Evolutionary conservation across 2,888 invertebrate species (phyloP).

Genomic region (Eilema depressum): DNA sequence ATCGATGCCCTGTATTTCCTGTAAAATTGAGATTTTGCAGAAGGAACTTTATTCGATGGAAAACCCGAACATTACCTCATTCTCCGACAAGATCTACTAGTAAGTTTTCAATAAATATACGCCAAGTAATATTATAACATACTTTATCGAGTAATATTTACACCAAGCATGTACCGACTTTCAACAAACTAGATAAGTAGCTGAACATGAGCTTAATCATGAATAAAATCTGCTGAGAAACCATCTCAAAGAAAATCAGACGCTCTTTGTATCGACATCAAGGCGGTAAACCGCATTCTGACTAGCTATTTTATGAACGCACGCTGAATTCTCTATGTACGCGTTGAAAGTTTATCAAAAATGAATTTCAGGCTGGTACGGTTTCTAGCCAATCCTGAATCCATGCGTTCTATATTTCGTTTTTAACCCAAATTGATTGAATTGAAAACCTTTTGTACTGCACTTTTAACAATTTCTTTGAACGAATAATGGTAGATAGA

Average conservation of each 20-base stretch:
- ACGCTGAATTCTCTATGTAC: slow-evolving; percentile 16
- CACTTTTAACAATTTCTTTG: too few species aligned
- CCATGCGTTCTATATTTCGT: slow-evolving; percentile 19
- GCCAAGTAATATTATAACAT: neutral
- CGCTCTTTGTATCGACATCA: slow-evolving; percentile 17
- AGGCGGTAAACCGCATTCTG: slow-evolving; percentile 11
- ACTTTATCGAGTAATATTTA: neutral
- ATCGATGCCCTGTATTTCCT: too few species aligned
- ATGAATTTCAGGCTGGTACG: slow-evolving; percentile 13
- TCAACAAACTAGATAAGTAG: slow-evolving; percentile 7
- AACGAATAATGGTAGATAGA: too few species aligned
- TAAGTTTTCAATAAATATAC: neutral
- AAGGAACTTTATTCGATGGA: too few species aligned
- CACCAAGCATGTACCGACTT: neutral
- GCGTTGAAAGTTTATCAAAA: slow-evolving; percentile 19
- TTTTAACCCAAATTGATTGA: slow-evolving; percentile 14
- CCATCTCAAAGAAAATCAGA: slow-evolving; percentile 17
- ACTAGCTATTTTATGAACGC: slow-evolving; percentile 18
- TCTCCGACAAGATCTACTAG: too few species aligned
- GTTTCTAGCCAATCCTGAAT: slow-evolving; percentile 9
- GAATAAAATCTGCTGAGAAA: slow-evolving; percentile 16
- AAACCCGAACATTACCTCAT: too few species aligned
- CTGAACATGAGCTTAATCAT: slow-evolving; percentile 7
- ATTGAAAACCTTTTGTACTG: too few species aligned
- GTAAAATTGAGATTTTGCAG: too few species aligned